Evolutionary conservation across 2,113 vertebrate genomes (phyloP), one percentile per base, ranked within the genome.

Genomic region (Sphaerodactylus townsendi): DNA sequence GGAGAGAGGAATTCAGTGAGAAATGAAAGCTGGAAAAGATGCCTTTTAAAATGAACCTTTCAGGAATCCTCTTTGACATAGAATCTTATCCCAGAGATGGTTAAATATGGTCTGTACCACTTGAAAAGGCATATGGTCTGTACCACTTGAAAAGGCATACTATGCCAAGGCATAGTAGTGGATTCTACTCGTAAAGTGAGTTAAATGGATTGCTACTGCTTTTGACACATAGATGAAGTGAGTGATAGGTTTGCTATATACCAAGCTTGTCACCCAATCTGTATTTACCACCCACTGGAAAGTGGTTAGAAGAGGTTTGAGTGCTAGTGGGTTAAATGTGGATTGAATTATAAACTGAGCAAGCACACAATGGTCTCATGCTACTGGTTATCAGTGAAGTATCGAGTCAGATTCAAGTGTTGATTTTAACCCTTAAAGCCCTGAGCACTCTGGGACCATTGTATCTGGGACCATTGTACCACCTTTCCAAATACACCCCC

Each of bases 11-110:
- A 76, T 90, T 88, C 35, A 81, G 85, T 82, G 53, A 84, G 66
- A 87, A 88, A 86, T n/a, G 13, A 84, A 81, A 89, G 1, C 21
- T 77, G 79, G 84, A 83, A 91, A 91, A 48, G 7, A 70, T n/a
- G 64, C 44, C 80, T 82, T 64, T 90, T 84, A 78, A 79, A 13
- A 21, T 2, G 39, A 90, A 66, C 5, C 33, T 81, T 83, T 83
- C 37, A 53, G 53, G 30, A 76, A 71, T 85, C 56, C 33, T 59
- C 53, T 72, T 78, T 79, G 79, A 62, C 33, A 35, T 17, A 68
- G 35, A 68, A 68, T 68, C 13, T 1, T n/a, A 35, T 35, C 5
- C 65, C 65, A 68, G 25, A 68, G 33, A 35, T 35, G 33, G 30
- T 68, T n/a, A 28, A 28, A 28, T 28, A 5, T 64, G 59, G n/a